These are phyloP conservation scores for Sylvilagus floridanus DNA, from an alignment of 2,797 vertebrate genomes.

Conservation along the genomic window DNA sequence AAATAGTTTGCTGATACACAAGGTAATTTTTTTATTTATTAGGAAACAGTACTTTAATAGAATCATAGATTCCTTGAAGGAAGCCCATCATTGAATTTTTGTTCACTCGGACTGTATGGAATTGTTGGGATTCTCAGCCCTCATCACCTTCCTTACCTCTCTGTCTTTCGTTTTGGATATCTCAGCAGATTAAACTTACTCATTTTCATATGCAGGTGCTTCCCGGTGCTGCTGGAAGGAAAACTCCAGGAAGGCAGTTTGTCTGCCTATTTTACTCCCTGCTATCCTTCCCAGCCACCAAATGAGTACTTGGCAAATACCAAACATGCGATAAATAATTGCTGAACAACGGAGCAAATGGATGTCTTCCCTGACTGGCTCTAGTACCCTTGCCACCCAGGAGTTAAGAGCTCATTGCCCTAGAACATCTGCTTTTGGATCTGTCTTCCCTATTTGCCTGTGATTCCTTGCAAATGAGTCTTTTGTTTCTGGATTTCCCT, in stretches of 20 bases:
- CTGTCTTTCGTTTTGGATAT: not conserved
- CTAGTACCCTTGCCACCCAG: not conserved
- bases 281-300: not conserved
- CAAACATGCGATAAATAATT: not conserved
- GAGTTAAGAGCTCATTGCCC: conserved; percentile 6
- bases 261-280: not conserved
- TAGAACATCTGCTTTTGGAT: not conserved
- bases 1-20: not conserved
- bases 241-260: not conserved
- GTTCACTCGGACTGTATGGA: not conserved
- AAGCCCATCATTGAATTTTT: fast-evolving
- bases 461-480: conserved; percentile 44
- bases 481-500: conserved; percentile 19
- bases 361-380: not conserved
- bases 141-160: not conserved
- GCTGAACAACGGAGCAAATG: not conserved
- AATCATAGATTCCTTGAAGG: not conserved
- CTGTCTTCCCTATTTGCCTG: not conserved
- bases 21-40: not conserved
- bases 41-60: not conserved
- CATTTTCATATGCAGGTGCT: not conserved
- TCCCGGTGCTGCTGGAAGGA: not conserved
- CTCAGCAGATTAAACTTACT: not conserved
- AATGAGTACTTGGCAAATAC: not conserved
- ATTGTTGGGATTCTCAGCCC: not conserved